A percentile compares a stretch with the other conserved stretches of the same genome.
phyloP scores from a whole-genome alignment of 2,113 vertebrate species.

The Pagrus major region DNA sequence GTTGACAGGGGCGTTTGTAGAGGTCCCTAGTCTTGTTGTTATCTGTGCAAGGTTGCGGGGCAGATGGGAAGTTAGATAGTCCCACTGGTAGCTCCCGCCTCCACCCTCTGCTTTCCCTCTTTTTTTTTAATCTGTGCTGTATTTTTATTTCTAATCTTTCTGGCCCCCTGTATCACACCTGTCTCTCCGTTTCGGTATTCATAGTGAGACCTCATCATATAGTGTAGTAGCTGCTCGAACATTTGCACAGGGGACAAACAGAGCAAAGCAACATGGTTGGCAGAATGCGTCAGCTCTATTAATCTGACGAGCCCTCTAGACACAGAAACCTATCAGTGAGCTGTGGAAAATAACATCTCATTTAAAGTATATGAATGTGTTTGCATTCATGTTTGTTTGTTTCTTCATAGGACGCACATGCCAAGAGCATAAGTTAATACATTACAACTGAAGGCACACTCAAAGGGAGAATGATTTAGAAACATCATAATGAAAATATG shows the following conservation, averaged over 20 bases:
- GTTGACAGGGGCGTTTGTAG: conserved; percentile 26
- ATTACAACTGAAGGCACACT: background rate
- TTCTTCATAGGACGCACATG: background rate
- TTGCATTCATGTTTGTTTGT: conserved; percentile 2
- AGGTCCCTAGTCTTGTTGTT: conserved; percentile 25
- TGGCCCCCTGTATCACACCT: background rate
- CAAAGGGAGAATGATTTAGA: conserved; percentile 3
- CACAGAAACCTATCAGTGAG: conserved; percentile 12
- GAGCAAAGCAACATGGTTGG: conserved; percentile 2
- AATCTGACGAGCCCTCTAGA: conserved; percentile 28
- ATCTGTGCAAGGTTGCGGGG: conserved; percentile 35
- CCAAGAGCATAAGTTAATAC: background rate
- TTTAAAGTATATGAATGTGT: conserved; percentile 14
- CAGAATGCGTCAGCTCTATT: conserved; percentile 26
- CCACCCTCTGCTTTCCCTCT: conserved; percentile 4
- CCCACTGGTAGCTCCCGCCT: conserved; percentile 17
- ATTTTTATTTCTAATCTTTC: conserved; percentile 40
- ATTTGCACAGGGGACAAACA: conserved; percentile 15
- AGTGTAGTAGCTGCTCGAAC: conserved; percentile 17
- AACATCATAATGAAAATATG: conserved; percentile 31
- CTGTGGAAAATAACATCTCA: conserved; percentile 15
- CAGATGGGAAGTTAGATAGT: conserved; percentile 47
- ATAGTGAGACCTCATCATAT: conserved; percentile 29
- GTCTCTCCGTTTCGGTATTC: conserved; percentile 18
- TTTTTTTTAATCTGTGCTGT: too few relatives aligned